phyloP scores from a whole-genome alignment of 2,888 invertebrate species.

The Saturnia japonica region DNA sequence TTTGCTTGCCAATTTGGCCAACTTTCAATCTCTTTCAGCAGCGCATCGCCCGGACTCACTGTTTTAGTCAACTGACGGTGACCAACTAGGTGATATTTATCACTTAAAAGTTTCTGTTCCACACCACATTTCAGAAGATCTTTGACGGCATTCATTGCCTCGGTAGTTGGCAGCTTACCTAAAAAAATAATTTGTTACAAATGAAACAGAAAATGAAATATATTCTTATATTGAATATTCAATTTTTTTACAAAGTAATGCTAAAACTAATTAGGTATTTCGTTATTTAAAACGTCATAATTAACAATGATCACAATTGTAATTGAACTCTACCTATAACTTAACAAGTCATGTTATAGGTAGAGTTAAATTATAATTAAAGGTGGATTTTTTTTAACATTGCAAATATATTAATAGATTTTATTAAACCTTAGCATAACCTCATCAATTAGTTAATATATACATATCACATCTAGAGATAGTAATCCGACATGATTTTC shows the following conservation, averaged over 20 bases:
- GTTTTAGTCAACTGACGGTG: constrained; percentile 78
- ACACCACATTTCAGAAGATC: constrained; percentile 76
- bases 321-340: no score
- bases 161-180: constrained; percentile 60
- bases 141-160: constrained; percentile 69
- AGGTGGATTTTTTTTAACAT: no score
- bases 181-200: constrained; percentile 34
- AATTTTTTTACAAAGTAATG: neutral
- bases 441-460: no score
- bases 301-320: neutral
- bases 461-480: no score
- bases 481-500: no score
- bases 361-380: no score
- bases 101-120: constrained; percentile 60
- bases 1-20: constrained; percentile 68
- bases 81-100: constrained; percentile 76
- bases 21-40: constrained; percentile 73
- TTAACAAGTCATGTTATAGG: no score
- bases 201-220: neutral
- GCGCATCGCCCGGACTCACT: constrained; percentile 76
- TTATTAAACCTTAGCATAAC: no score
- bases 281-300: neutral
- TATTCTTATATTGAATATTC: neutral
- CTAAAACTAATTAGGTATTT: neutral
- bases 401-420: no score